These are phyloP conservation scores for Carollia perspicillata DNA, from an alignment of 2,113 vertebrate genomes.

Conservation along the genomic window DNA sequence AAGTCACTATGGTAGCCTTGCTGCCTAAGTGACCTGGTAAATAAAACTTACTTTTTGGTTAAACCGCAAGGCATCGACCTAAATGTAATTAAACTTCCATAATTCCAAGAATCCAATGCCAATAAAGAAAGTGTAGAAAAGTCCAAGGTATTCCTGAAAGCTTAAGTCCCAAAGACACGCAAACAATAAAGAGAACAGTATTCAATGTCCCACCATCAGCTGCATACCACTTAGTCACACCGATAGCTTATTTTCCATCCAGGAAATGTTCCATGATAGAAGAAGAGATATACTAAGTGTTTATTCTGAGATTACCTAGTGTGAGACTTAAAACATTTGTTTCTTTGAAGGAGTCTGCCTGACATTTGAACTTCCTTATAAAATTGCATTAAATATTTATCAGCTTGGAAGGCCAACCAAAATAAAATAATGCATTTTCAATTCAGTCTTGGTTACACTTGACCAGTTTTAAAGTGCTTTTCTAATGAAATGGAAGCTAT, in stretches of 20 bases:
- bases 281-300: constrained; percentile 34
- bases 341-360: constrained; percentile 56
- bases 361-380: constrained; percentile 69
- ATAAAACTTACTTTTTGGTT: constrained; percentile 55
- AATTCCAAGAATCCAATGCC: constrained; percentile 29
- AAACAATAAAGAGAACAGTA: constrained; percentile 25
- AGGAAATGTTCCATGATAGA: constrained; percentile 22
- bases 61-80: constrained; percentile 17
- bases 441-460: constrained; percentile 66
- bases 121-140: constrained; percentile 57
- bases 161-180: constrained; percentile 26
- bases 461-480: constrained; percentile 67
- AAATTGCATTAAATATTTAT: constrained; percentile 67
- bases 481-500: constrained; percentile 63
- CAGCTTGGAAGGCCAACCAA: constrained; percentile 29
- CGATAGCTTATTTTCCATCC: constrained; percentile 43
- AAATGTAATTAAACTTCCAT: constrained; percentile 51
- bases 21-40: constrained; percentile 50
- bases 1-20: constrained; percentile 57
- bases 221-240: constrained; percentile 9
- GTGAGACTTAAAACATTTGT: constrained; percentile 54
- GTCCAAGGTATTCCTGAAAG: constrained; percentile 55
- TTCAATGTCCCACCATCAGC: not conserved
- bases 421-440: constrained; percentile 73
- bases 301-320: constrained; percentile 60